phyloP scores from a whole-genome alignment of 2,888 invertebrate species.

The Mimas tiliae region DNA sequence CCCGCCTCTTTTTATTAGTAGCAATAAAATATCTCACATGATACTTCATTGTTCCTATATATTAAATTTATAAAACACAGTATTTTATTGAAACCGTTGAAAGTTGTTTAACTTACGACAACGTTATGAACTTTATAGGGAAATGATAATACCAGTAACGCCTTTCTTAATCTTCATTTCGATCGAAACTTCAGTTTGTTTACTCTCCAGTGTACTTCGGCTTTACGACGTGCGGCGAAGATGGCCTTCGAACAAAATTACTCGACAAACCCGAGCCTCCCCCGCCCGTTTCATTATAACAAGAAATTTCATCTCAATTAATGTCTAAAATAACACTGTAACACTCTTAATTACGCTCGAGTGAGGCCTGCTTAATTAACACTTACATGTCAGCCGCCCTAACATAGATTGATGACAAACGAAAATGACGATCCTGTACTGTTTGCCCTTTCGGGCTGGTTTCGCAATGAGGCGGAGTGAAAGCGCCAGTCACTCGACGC shows the following conservation, averaged over 20 bases:
- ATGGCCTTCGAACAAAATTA: slow-evolving; percentile 72
- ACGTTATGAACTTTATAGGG: slow-evolving; percentile 60
- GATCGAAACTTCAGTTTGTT: slow-evolving; percentile 76
- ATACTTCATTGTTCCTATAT: not conserved
- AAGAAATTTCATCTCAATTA: slow-evolving; percentile 84
- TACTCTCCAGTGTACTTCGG: slow-evolving; percentile 63
- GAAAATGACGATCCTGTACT: slow-evolving; percentile 80
- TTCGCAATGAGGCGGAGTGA: slow-evolving; percentile 58
- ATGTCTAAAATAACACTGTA: slow-evolving; percentile 84
- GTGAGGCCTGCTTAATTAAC: slow-evolving; percentile 84
- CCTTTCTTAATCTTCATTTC: slow-evolving; percentile 71
- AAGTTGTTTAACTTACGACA: slow-evolving; percentile 56
- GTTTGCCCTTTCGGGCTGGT: slow-evolving; percentile 69
- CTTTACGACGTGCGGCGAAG: slow-evolving; percentile 62
- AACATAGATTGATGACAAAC: slow-evolving; percentile 85
- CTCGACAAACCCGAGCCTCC: slow-evolving; percentile 56
- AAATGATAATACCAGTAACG: slow-evolving; percentile 70
- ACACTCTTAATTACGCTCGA: slow-evolving; percentile 84
- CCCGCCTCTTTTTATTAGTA: slow-evolving; percentile 45
- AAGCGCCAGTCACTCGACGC: slow-evolving; percentile 76
- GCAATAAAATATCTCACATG: slow-evolving; percentile 47
- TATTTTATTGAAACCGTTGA: slow-evolving; percentile 42
- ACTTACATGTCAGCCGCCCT: slow-evolving; percentile 82
- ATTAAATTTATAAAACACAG: slow-evolving; percentile 15
- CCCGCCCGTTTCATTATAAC: slow-evolving; percentile 71